Conservation (phyloP, 2,797 vertebrate species). For the Sebastiscus tertius region DNA sequence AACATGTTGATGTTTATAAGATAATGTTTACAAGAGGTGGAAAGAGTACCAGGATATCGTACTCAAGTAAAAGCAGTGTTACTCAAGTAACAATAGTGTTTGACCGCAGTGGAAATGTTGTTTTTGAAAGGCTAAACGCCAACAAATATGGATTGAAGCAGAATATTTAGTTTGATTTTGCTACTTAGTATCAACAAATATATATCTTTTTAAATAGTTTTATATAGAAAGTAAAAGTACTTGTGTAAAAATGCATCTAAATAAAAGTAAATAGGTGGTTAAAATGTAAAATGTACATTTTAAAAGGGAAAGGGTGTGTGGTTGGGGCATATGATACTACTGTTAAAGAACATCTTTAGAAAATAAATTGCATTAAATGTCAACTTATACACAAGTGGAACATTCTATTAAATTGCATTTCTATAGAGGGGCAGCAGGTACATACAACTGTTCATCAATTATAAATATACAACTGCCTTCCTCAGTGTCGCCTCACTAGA, state of each 20-base stretch:
- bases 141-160: too few species aligned
- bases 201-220: too few species aligned
- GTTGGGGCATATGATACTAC: background rate
- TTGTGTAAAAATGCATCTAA: background rate
- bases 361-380: too few species aligned
- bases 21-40: background rate
- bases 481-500: background rate
- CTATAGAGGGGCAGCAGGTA: background rate
- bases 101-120: too few species aligned
- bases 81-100: background rate
- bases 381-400: background rate
- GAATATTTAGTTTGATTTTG: too few species aligned
- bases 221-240: too few species aligned
- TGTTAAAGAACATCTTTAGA: background rate
- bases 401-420: background rate
- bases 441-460: background rate
- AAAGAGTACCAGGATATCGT: background rate
- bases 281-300: background rate
- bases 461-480: background rate
- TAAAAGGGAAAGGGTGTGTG: background rate
- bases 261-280: background rate
- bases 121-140: too few species aligned
- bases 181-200: too few species aligned
- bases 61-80: background rate
- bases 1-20: too few species aligned